Percentiles rank a stretch among this genome's conserved stretches.
These are phyloP conservation scores for Bambusicola thoracicus DNA, from an alignment of 2,113 vertebrate species.

Conservation along the genomic window DNA sequence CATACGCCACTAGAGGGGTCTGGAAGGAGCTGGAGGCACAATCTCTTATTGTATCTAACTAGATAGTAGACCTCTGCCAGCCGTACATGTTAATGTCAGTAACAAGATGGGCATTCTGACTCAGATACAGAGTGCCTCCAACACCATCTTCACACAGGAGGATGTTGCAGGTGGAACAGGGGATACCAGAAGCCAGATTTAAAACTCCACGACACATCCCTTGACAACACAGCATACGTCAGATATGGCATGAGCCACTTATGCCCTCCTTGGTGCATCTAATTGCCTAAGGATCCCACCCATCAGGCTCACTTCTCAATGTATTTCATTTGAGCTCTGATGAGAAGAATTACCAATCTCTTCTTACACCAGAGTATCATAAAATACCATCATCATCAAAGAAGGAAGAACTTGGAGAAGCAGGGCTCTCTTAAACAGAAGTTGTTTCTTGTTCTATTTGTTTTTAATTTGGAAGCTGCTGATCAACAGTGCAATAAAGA, in stretches of 20 bases:
- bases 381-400: not conserved
- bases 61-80: not conserved
- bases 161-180: not conserved
- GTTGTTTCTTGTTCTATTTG: not conserved
- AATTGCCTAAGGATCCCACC: not conserved
- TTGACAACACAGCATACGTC: not conserved
- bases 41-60: not conserved
- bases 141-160: not conserved
- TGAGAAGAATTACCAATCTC: not conserved
- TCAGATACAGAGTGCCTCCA: not conserved
- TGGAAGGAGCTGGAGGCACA: not conserved
- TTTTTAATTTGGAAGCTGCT: not conserved
- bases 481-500: not conserved
- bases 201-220: not conserved
- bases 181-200: not conserved
- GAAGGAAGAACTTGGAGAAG: not conserved
- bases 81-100: not conserved
- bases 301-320: rapidly evolving
- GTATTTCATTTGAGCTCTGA: not conserved
- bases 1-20: not conserved
- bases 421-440: not conserved
- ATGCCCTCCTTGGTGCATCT: not conserved
- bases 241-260: not conserved
- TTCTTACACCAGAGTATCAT: not conserved
- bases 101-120: not conserved